Conservation (phyloP, 2,113 vertebrate species). For the Xiphophorus maculatus region DNA sequence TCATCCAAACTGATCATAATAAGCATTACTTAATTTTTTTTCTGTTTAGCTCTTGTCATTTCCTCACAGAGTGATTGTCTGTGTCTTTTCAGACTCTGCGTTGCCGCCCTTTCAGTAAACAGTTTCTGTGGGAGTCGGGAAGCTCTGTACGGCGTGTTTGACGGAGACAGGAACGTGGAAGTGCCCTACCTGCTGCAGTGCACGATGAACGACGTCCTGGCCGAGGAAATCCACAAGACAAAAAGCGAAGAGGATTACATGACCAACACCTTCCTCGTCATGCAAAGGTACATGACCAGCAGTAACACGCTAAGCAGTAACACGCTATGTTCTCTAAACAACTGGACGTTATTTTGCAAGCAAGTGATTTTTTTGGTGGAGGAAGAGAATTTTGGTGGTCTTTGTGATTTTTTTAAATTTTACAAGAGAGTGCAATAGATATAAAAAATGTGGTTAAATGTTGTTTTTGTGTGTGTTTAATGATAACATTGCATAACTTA, state of each 20-base stretch:
- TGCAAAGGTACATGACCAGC: constrained; percentile 85
- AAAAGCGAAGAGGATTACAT: constrained; percentile 96
- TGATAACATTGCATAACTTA: too few relatives aligned
- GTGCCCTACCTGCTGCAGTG: constrained; percentile 96
- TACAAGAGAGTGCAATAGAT: too few relatives aligned
- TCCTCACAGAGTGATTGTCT: constrained; percentile 1
- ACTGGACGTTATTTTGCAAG: background rate
- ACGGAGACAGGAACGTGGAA: constrained; percentile 95
- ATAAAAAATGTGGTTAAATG: too few relatives aligned
- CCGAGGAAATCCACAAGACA: constrained; percentile 94
- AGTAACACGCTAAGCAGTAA: background rate
- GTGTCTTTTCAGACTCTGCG: constrained; percentile 86
- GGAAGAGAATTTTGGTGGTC: background rate
- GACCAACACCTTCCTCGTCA: constrained; percentile 96
- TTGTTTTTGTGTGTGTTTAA: too few relatives aligned
- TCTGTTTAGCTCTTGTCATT: constrained; percentile 16
- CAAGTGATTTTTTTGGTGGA: background rate
- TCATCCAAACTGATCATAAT: constrained; percentile 1
- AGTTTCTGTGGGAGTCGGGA: constrained; percentile 94
- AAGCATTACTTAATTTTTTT: constrained; percentile 7
- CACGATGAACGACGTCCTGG: constrained; percentile 96
- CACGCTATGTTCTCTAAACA: background rate
- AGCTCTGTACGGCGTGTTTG: constrained; percentile 96
- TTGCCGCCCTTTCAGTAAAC: constrained; percentile 92
- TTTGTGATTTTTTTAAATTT: too few relatives aligned